These are phyloP conservation scores for Plebejus anna DNA, from an alignment of 2,888 invertebrate genomes.

Conservation along the genomic window DNA sequence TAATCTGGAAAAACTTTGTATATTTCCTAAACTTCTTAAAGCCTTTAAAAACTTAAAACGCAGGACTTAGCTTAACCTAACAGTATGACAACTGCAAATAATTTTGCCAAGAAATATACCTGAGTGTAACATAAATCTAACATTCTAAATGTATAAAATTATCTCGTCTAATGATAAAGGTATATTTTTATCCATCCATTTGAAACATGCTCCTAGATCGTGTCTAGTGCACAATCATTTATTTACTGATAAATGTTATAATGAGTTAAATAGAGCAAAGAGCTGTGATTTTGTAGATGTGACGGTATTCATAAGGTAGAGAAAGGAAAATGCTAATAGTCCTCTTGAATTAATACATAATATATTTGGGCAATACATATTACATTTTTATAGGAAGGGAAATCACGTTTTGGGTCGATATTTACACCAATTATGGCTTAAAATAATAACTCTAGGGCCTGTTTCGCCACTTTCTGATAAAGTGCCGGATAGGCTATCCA, in stretches of 20 bases:
- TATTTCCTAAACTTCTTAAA: background rate
- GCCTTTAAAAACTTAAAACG: background rate
- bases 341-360: too few species aligned
- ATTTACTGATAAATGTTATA: slow-evolving; percentile 27
- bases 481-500: too few species aligned
- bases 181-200: slow-evolving; percentile 16
- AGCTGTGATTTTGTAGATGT: background rate
- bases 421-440: background rate
- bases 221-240: slow-evolving; percentile 21
- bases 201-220: slow-evolving; percentile 20
- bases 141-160: slow-evolving; percentile 10
- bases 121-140: background rate
- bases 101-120: background rate
- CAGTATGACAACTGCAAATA: background rate
- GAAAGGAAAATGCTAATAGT: background rate
- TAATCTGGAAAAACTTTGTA: background rate
- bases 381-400: background rate
- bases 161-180: slow-evolving; percentile 17
- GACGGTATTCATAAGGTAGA: background rate
- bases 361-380: too few species aligned
- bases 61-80: background rate
- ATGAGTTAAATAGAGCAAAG: slow-evolving; percentile 19
- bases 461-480: too few species aligned
- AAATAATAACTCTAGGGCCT: background rate
- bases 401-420: background rate